Evolutionary conservation across 2,113 vertebrate genomes (phyloP).

Genomic region (Semnornis frantzii): DNA sequence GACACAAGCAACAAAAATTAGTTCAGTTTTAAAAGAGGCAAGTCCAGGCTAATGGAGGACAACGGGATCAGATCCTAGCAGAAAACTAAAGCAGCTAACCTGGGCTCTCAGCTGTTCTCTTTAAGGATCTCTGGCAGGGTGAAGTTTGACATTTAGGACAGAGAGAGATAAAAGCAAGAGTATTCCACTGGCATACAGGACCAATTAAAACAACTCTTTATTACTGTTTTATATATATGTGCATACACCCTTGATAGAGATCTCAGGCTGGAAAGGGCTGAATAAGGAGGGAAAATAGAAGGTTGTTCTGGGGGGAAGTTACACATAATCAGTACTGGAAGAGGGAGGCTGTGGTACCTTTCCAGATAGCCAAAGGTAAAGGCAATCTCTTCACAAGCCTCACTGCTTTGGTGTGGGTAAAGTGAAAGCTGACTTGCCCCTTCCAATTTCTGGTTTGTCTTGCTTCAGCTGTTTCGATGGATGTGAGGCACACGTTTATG

Average conservation of each 20-base stretch:
- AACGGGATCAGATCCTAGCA: background rate
- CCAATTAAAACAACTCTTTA: background rate
- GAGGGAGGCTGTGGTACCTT: background rate
- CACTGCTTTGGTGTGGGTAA: background rate
- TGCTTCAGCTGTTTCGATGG: background rate
- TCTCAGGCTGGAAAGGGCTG: background rate
- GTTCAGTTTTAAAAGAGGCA: background rate
- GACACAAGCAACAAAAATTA: background rate
- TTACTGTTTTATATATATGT: background rate
- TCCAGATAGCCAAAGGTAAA: background rate
- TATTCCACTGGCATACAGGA: background rate
- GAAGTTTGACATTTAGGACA: background rate
- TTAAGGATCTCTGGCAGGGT: background rate
- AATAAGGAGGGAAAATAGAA: background rate
- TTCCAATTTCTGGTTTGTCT: background rate
- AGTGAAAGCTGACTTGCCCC: background rate
- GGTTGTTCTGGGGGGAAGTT: background rate
- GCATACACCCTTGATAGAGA: background rate
- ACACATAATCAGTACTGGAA: background rate
- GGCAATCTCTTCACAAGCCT: background rate
- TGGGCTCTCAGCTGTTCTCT: background rate
- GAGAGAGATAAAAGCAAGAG: background rate
- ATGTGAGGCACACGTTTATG: background rate
- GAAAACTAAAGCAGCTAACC: background rate
- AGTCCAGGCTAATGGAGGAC: background rate